These are phyloP conservation scores for Gymnothorax javanicus DNA, from an alignment of 2,797 vertebrate genomes.

Conservation along the genomic window DNA sequence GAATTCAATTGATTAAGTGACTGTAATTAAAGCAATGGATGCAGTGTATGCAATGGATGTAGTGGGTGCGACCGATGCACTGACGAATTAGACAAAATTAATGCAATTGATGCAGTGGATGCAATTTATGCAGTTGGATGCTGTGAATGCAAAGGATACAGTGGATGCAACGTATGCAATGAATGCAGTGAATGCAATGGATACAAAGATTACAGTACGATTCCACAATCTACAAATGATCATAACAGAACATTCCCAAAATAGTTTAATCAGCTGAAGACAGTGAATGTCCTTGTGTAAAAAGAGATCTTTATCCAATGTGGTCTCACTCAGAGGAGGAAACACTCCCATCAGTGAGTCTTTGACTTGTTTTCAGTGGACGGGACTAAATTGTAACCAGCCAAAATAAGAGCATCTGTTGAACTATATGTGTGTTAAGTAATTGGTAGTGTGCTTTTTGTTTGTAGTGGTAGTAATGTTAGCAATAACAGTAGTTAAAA, in stretches of 20 bases:
- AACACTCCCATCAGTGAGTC: background rate
- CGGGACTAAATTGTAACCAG: no score
- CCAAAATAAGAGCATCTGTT: no score
- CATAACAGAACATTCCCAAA: background rate
- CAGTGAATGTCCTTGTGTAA: background rate
- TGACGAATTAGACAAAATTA: no score
- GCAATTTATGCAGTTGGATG: background rate
- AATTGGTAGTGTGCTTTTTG: no score
- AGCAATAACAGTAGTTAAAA: no score
- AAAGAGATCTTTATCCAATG: background rate
- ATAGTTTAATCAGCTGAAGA: slow-evolving; percentile 1
- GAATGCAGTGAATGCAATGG: no score
- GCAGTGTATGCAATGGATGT: background rate
- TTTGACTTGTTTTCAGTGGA: no score
- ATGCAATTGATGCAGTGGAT: background rate
- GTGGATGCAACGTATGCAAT: background rate
- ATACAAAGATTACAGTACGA: background rate
- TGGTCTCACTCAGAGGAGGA: background rate
- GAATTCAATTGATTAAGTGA: background rate
- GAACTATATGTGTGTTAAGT: no score
- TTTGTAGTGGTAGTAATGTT: no score
- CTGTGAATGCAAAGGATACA: no score
- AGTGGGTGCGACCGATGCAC: no score
- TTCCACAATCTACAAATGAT: background rate
- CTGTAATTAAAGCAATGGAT: background rate